Evolutionary conservation across 2,888 invertebrate species (phyloP).

Genomic region (Synergus itoensis): DNA sequence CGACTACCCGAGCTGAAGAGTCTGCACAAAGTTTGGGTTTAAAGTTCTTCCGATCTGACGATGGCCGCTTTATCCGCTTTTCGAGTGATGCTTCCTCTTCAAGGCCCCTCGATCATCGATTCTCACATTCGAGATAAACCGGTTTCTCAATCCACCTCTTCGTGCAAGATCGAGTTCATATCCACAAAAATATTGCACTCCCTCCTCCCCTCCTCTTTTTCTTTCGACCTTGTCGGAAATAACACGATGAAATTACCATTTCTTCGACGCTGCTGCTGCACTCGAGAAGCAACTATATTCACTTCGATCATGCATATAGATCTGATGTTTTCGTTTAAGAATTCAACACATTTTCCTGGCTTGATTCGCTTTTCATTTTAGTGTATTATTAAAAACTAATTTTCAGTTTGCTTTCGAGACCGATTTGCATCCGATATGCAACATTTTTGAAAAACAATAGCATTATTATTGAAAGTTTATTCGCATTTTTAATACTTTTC

Average conservation of each 20-base stretch:
- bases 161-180: conserved; percentile 26
- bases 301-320: not conserved
- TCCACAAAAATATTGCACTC: conserved; percentile 51
- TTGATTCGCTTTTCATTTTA: too few relatives aligned
- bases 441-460: too few relatives aligned
- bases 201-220: conserved; percentile 46
- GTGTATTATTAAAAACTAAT: too few relatives aligned
- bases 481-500: too few relatives aligned
- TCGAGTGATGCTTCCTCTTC: conserved; percentile 42
- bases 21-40: conserved; percentile 48
- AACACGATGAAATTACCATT: conserved; percentile 28
- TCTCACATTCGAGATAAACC: conserved; percentile 53
- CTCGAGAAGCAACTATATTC: not conserved
- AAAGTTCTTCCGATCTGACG: conserved; percentile 45
- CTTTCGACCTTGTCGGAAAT: conserved; percentile 20
- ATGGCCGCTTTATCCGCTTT: conserved; percentile 54
- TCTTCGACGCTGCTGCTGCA: conserved; percentile 9
- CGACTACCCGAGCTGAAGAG: conserved; percentile 29
- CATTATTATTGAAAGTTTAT: too few relatives aligned
- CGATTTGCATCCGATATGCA: too few relatives aligned
- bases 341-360: too few relatives aligned
- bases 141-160: conserved; percentile 38
- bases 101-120: conserved; percentile 49
- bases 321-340: not conserved
- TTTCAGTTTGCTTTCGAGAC: too few relatives aligned